Conservation (phyloP, 2,797 vertebrate genomes). For the Gallinago nigripennis region DNA sequence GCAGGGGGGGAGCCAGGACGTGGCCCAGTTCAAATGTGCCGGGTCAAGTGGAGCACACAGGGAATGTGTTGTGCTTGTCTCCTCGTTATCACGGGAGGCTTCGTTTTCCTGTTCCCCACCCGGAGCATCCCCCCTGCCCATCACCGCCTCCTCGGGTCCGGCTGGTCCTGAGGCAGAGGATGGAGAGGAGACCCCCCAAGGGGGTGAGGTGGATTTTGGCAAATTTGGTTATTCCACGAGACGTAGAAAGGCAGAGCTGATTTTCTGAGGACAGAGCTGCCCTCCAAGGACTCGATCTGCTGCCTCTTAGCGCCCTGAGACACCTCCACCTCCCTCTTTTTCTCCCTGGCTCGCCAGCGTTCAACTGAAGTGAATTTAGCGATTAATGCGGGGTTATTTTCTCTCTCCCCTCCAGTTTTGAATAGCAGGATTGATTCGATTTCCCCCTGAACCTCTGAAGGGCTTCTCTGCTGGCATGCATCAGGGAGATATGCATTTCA, state of each 20-base stretch:
- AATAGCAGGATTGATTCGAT: background rate
- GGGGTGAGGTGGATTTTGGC: accelerated
- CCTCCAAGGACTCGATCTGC: background rate
- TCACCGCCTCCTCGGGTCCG: accelerated
- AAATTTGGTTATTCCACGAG: accelerated
- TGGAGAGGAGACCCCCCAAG: no score
- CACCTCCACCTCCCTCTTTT: background rate
- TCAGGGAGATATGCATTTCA: background rate
- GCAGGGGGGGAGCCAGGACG: background rate
- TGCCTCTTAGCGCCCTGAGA: background rate
- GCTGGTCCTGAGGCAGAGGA: background rate
- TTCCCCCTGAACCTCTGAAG: background rate
- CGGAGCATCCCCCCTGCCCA: accelerated
- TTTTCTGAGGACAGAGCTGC: background rate
- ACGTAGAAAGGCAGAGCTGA: background rate
- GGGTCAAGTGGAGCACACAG: no score
- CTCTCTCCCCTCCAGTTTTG: background rate
- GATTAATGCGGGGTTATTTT: background rate
- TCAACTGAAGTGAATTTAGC: background rate
- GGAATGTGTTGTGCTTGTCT: background rate
- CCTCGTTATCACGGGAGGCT: accelerated
- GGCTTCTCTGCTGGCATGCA: background rate
- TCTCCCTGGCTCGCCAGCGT: background rate
- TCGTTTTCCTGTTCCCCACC: background rate
- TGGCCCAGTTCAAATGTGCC: background rate